These are phyloP conservation scores for Troilus luridus DNA, from an alignment of 2,888 invertebrate genomes.

Conservation along the genomic window DNA sequence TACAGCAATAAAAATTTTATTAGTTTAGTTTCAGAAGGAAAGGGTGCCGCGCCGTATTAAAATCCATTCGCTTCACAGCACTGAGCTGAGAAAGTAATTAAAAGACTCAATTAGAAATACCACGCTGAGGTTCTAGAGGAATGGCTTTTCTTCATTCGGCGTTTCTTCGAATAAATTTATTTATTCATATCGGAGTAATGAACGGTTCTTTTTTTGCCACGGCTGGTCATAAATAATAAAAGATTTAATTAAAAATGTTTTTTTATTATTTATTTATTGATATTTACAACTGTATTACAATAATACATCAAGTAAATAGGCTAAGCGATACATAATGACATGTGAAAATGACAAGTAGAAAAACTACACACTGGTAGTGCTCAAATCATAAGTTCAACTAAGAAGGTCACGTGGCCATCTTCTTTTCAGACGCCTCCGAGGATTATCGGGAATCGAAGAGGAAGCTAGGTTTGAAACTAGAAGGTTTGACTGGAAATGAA, in stretches of 20 bases:
- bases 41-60: not conserved
- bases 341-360: too few relatives aligned
- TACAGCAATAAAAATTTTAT: not conserved
- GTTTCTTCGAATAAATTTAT: not conserved
- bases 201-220: not conserved
- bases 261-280: not conserved
- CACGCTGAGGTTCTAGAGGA: not conserved
- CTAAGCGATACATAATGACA: too few relatives aligned
- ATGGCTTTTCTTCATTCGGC: not conserved
- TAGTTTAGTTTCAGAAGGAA: not conserved
- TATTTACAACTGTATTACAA: too few relatives aligned
- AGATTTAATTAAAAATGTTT: too few relatives aligned
- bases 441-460: too few relatives aligned
- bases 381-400: too few relatives aligned
- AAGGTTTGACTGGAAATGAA: too few relatives aligned
- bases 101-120: slow-evolving; percentile 23
- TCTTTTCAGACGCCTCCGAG: too few relatives aligned
- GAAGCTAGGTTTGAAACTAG: too few relatives aligned
- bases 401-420: too few relatives aligned
- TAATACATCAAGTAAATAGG: too few relatives aligned
- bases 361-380: too few relatives aligned
- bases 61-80: not conserved
- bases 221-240: not conserved
- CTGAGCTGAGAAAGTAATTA: slow-evolving; percentile 3
- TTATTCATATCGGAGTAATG: not conserved